Percentiles rank a stretch among this genome's conserved stretches.
phyloP scores from a whole-genome alignment of 1,140 invertebrate genomes.

The Drosophila lacteicornis region DNA sequence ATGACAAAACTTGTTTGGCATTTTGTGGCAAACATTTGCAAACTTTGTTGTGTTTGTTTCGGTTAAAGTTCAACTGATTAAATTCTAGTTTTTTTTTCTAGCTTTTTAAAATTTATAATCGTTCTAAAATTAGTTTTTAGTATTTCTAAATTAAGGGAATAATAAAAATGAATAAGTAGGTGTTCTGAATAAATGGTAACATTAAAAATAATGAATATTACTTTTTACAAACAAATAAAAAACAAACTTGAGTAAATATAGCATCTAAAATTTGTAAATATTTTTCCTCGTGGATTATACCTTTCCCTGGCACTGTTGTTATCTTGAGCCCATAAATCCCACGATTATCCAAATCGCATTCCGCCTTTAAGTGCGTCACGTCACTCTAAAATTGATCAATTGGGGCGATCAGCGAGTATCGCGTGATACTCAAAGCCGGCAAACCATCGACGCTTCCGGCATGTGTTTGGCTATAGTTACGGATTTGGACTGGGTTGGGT shows the following conservation, averaged over 20 bases:
- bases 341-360: slow-evolving; percentile 32
- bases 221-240: no score
- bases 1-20: slow-evolving; percentile 2
- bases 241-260: background rate
- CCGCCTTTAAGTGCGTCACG: slow-evolving; percentile 27
- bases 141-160: no score
- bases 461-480: slow-evolving; percentile 1
- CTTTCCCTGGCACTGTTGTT: background rate
- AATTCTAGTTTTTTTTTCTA: background rate
- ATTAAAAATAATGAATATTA: no score
- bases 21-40: background rate
- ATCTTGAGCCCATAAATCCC: slow-evolving; percentile 1
- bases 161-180: no score
- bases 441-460: slow-evolving; percentile 12
- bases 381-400: slow-evolving; percentile 41
- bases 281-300: no score
- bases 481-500: slow-evolving; percentile 6
- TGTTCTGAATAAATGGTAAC: no score
- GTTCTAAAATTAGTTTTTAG: background rate
- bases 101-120: background rate
- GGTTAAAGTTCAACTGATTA: background rate
- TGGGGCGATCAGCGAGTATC: slow-evolving; percentile 26
- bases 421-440: slow-evolving; percentile 19
- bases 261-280: background rate
- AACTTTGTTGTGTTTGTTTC: background rate